These are phyloP conservation scores for Gyps fulvus DNA, from an alignment of 2,113 vertebrate species.

Conservation along the genomic window DNA sequence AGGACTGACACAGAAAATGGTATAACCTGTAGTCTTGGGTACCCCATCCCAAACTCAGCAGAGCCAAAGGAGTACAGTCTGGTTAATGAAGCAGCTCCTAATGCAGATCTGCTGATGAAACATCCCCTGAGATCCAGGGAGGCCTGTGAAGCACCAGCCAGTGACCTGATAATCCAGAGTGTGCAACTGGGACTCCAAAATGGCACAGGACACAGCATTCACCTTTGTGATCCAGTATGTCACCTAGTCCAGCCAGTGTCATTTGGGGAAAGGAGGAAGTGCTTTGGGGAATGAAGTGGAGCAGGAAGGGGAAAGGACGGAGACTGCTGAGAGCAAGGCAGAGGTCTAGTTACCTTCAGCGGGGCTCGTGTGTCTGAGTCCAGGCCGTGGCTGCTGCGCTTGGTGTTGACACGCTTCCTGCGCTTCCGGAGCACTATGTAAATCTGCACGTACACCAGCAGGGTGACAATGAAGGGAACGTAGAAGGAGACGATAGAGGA, in stretches of 20 bases:
- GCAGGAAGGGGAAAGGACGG: background rate
- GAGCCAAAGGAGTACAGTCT: background rate
- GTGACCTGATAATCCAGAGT: background rate
- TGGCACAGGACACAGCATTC: background rate
- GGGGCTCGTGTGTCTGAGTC: constrained; percentile 65
- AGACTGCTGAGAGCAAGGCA: background rate
- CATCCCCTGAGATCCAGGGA: background rate
- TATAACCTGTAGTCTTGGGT: background rate
- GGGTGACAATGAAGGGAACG: constrained; percentile 83
- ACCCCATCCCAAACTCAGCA: background rate
- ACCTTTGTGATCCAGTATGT: rapidly evolving
- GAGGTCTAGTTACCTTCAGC: constrained; percentile 69
- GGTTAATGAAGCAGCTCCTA: background rate
- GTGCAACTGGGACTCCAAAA: rapidly evolving
- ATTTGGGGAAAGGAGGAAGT: background rate
- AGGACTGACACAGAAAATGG: background rate
- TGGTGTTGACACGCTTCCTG: constrained; percentile 81
- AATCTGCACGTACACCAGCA: constrained; percentile 85
- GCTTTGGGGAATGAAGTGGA: background rate
- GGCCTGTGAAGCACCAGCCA: background rate
- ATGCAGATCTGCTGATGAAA: background rate
- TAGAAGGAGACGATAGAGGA: constrained; percentile 85
- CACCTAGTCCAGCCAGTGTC: background rate
- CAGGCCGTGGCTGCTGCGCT: constrained; percentile 72
- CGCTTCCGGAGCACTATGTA: constrained; percentile 79